A percentile compares a stretch with the other conserved stretches of the same genome.
These are phyloP conservation scores for Synanthedon tipuliformis DNA, from an alignment of 2,888 invertebrate genomes.

Conservation along the genomic window DNA sequence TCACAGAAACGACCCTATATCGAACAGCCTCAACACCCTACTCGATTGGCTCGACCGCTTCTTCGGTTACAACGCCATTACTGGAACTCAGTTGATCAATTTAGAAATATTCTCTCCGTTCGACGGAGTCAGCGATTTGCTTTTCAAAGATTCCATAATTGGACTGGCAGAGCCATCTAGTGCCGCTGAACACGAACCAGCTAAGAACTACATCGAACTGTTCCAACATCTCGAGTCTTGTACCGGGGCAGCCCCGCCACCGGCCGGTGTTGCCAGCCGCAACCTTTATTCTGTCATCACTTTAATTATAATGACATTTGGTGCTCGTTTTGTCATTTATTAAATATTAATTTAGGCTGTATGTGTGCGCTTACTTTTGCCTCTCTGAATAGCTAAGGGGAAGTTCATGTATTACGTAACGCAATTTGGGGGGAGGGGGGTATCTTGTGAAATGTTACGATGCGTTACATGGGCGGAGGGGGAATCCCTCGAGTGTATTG, in stretches of 20 bases:
- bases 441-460: too few relatives aligned
- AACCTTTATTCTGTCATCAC: constrained; percentile 32
- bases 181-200: constrained; percentile 35
- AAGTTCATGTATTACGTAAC: too few relatives aligned
- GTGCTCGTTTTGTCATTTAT: constrained; percentile 21
- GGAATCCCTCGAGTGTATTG: too few relatives aligned
- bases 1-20: constrained; percentile 40
- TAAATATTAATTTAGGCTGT: constrained; percentile 9
- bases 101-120: constrained; percentile 72
- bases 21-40: constrained; percentile 38
- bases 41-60: constrained; percentile 59
- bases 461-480: too few relatives aligned
- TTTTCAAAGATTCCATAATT: constrained; percentile 74
- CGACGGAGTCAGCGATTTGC: constrained; percentile 57
- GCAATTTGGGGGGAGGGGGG: too few relatives aligned
- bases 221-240: constrained; percentile 56
- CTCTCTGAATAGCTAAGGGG: too few relatives aligned
- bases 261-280: constrained; percentile 19
- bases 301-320: constrained; percentile 23
- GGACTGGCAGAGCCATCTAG: constrained; percentile 59
- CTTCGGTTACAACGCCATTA: constrained; percentile 59
- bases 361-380: too few relatives aligned
- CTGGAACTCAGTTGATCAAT: constrained; percentile 41
- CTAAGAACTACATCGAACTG: constrained; percentile 69
- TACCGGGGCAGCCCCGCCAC: constrained; percentile 21